phyloP scores from a whole-genome alignment of 2,797 vertebrate species.

The Hyperoplus lanceolatus region DNA sequence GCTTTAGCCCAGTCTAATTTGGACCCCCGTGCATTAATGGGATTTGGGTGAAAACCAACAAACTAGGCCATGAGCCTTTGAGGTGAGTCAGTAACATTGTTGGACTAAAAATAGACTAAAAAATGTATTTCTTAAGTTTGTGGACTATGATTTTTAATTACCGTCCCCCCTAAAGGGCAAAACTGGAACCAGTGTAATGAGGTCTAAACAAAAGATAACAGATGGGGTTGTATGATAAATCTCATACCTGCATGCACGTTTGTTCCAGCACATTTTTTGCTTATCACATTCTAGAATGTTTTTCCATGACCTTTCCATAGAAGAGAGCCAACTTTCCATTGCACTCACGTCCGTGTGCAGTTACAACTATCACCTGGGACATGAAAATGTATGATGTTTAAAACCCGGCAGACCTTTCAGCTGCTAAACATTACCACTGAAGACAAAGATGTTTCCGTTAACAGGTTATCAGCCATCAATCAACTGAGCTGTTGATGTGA shows the following conservation, averaged over 20 bases:
- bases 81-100: conserved; percentile 59
- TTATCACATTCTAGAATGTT: conserved; percentile 51
- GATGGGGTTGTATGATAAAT: conserved; percentile 33
- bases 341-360: conserved; percentile 21
- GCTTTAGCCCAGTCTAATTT: conserved; percentile 73
- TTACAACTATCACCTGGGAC: conserved; percentile 20
- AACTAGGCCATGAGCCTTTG: conserved; percentile 69
- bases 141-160: conserved; percentile 69
- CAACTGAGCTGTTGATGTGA: background rate
- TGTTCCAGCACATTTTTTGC: conserved; percentile 42
- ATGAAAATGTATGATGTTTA: conserved; percentile 29
- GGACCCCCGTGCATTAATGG: conserved; percentile 53
- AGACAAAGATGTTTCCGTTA: conserved; percentile 6
- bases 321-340: conserved; percentile 59
- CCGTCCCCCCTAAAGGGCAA: conserved; percentile 44
- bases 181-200: conserved; percentile 57
- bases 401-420: conserved; percentile 16
- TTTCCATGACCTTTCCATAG: conserved; percentile 50
- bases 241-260: conserved; percentile 36
- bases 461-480: background rate
- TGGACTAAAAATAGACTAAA: conserved; percentile 68
- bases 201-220: conserved; percentile 48
- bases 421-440: background rate
- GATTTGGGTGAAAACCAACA: conserved; percentile 77
- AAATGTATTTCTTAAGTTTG: conserved; percentile 65